phyloP scores from a whole-genome alignment of 2,113 vertebrate species.

The Andinoacara biseriatus region DNA sequence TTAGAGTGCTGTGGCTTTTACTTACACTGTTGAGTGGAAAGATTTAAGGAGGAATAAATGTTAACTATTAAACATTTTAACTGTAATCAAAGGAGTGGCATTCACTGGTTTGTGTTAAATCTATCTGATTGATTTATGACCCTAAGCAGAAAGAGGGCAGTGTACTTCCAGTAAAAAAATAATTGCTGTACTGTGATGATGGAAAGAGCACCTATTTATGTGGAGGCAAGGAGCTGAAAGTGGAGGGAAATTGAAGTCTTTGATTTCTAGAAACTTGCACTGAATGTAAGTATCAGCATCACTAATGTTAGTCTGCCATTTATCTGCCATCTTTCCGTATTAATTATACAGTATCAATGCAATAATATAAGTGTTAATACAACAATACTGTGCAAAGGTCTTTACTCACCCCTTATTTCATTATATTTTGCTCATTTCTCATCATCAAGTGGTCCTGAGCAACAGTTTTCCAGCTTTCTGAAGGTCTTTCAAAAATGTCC shows the following conservation, averaged over 20 bases:
- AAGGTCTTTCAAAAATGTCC: too few relatives aligned
- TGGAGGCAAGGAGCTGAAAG: neutral
- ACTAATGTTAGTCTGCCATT: neutral
- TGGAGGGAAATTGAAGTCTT: neutral
- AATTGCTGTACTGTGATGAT: neutral
- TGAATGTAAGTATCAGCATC: neutral
- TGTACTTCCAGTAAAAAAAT: neutral
- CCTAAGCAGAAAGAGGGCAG: slow-evolving; percentile 32
- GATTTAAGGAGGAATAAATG: neutral
- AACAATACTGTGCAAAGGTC: neutral
- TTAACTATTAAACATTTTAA: neutral
- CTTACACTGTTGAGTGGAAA: neutral
- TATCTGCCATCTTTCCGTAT: neutral
- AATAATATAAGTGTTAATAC: neutral
- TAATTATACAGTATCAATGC: neutral
- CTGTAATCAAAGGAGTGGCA: neutral
- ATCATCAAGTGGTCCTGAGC: too few relatives aligned
- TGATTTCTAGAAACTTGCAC: neutral
- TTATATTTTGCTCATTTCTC: neutral
- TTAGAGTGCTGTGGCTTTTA: neutral
- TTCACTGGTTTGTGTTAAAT: neutral
- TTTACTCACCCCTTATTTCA: neutral
- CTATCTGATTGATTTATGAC: slow-evolving; percentile 11
- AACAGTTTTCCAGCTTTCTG: too few relatives aligned
- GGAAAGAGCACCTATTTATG: neutral